Conservation (phyloP, 2,113 vertebrate species). For the Prunella himalayana region DNA sequence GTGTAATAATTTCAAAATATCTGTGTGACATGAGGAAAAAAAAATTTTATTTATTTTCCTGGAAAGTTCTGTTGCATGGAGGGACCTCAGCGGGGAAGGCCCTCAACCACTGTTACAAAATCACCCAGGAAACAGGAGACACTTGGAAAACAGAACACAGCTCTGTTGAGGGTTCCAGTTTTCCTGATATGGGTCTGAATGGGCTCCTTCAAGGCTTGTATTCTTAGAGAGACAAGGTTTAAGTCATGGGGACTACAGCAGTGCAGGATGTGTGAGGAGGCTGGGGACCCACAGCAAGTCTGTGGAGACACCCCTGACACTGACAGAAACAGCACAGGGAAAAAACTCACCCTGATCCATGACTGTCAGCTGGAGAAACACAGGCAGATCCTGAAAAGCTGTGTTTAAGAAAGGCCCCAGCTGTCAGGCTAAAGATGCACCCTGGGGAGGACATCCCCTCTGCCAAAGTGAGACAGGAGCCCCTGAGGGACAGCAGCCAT, state of each 20-base stretch:
- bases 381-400: neutral
- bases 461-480: neutral
- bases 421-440: neutral
- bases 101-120: neutral
- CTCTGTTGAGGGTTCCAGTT: neutral
- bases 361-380: neutral
- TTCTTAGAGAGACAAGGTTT: accelerated
- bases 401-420: neutral
- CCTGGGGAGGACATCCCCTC: neutral
- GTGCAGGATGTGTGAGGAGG: accelerated
- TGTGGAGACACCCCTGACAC: neutral
- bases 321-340: accelerated
- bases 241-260: neutral
- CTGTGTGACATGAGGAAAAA: neutral
- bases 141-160: neutral
- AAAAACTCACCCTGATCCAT: neutral
- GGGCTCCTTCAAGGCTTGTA: neutral
- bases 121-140: neutral
- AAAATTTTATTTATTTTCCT: neutral
- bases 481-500: too few species aligned
- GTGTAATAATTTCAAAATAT: neutral
- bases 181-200: neutral
- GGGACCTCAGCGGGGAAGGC: accelerated
- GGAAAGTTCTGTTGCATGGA: neutral
- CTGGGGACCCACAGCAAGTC: accelerated